phyloP scores from a whole-genome alignment of 2,888 invertebrate genomes.

The Phoenoteleia sp. region DNA sequence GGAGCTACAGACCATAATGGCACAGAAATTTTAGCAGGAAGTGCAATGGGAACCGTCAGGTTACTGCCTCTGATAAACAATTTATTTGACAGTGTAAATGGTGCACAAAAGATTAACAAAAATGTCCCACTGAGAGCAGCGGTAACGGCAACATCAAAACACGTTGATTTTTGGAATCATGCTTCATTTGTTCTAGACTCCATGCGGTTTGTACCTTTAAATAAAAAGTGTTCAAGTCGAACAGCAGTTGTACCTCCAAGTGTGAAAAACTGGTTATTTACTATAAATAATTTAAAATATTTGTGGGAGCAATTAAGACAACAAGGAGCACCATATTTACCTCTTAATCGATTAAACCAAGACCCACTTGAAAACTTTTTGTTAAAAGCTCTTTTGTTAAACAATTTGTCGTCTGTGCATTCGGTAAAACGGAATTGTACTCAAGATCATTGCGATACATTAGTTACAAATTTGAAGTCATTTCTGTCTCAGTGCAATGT shows the following conservation, averaged over 20 bases:
- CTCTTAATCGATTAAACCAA: background rate
- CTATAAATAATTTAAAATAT: background rate
- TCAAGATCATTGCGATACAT: background rate
- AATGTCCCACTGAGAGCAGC: too few species aligned
- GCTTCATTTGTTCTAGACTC: background rate
- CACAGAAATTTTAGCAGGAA: background rate
- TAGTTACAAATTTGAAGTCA: background rate
- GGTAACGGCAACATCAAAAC: too few species aligned
- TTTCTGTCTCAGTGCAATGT: background rate
- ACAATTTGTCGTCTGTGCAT: background rate
- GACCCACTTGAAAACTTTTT: constrained; percentile 6
- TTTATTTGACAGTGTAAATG: background rate
- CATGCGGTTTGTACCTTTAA: background rate
- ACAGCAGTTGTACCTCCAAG: background rate
- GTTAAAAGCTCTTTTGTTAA: background rate
- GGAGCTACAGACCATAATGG: background rate
- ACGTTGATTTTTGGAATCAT: background rate
- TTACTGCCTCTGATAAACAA: background rate
- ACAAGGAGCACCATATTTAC: background rate
- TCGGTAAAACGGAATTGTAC: background rate
- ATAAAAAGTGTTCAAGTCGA: too few species aligned
- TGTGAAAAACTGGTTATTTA: background rate
- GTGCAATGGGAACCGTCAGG: background rate
- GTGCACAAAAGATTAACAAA: too few species aligned
- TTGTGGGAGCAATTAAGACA: background rate